Evolutionary conservation across 1,140 invertebrate species (phyloP).

Genomic region (Drosophila kanapiae): DNA sequence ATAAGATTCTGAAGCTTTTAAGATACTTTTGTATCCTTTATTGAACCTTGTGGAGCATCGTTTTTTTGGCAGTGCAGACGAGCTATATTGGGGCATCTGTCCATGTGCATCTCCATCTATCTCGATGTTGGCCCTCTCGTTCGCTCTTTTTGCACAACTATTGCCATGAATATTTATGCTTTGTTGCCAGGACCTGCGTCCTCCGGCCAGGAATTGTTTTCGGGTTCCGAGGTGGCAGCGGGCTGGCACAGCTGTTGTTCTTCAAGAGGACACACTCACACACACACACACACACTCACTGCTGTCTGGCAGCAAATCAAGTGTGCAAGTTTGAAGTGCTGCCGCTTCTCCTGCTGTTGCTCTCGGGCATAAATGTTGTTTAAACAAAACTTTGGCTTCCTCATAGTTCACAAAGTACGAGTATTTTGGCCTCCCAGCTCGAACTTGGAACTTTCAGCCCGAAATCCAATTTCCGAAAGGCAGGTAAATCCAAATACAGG

Average conservation of each 20-base stretch:
- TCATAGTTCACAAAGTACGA: constrained; percentile 19
- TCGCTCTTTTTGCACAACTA: constrained; percentile 31
- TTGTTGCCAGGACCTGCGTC: constrained; percentile 59
- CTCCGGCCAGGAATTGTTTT: constrained; percentile 47
- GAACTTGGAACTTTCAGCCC: constrained; percentile 13
- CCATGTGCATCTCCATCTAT: constrained; percentile 37
- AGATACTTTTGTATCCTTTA: no score
- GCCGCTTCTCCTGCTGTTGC: constrained; percentile 17
- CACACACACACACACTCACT: constrained; percentile 3
- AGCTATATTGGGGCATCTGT: constrained; percentile 44
- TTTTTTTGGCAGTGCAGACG: neutral
- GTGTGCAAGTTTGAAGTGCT: constrained; percentile 72
- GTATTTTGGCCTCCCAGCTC: neutral
- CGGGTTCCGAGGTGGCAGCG: constrained; percentile 1
- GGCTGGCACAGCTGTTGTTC: constrained; percentile 35
- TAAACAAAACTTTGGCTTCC: constrained; percentile 44
- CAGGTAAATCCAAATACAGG: constrained; percentile 13
- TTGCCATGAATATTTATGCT: constrained; percentile 80
- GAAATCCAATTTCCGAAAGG: constrained; percentile 35
- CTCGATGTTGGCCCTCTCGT: constrained; percentile 28
- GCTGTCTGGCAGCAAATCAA: constrained; percentile 67
- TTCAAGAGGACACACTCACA: constrained; percentile 28
- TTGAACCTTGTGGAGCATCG: no score
- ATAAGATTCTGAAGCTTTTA: no score
- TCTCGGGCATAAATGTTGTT: constrained; percentile 45